Evolutionary conservation across 2,888 invertebrate species (phyloP), one percentile per base, ranked within the genome.

Genomic region (Cosmopolites sordidus): DNA sequence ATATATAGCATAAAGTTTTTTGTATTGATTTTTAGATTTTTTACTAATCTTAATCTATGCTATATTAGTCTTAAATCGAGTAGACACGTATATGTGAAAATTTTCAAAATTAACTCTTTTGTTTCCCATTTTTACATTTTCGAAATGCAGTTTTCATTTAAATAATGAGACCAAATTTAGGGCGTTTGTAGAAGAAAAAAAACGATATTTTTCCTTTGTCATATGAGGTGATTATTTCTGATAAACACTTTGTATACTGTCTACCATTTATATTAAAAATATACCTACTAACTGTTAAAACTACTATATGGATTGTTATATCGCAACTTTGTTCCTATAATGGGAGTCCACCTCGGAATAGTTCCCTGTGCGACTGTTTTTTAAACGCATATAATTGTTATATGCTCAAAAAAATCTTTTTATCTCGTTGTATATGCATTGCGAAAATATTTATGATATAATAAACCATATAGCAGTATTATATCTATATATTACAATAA

Each of bases 161-260:
- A n/a, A 33, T 12, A 12, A 8, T 12, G 17, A 16, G 42, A 22
- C 42, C 42, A 42, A 42, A 16, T 17, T 14, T 8, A 18, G 16
- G 44, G 14, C 11, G 15, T 44, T 22, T 33, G 33, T 33, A 9
- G 27, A 27, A 27, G 6, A 27, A 27, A 27, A 27, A 27, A 9
- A 27, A 27, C 27, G 5, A 6, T 33, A 33, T 12, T 33, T 33
- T n/a, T n/a, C 5, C 11, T 33, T 33, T 33, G 11, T 37, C 45
- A 46, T 51, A 55, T 62, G 51, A 54, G 63, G 64, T 64, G 64
- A 64, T 65, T 64, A 62, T 62, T 61, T 59, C 56, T 58, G 60
- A 62, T 62, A 60, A 63, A 62, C 62, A 66, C 61, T 64, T 63
- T 67, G 65, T 67, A 66, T 64, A 67, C 66, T 63, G 63, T 66